Base-by-base conservation (phyloP, 2,113 vertebrate genomes). In the Anarhynchus alexandrinus region DNA sequence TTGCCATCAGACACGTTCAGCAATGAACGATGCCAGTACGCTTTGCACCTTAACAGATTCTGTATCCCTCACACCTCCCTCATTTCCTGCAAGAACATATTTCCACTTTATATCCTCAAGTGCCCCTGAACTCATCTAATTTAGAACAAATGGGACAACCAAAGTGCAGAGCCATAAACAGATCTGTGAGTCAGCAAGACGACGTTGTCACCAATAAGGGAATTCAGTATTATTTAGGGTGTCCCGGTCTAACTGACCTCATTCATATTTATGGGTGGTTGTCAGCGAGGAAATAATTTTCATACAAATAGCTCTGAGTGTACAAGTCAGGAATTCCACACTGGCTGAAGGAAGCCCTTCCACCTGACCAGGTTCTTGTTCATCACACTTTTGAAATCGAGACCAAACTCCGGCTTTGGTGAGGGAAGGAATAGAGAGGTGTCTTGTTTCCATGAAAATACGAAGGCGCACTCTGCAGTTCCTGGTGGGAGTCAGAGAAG, bases 401-500 rank as follows among this genome's bases (percentile, higher is more conserved):
- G 54, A 32, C 51, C 19, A 42, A 58, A 5, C 21, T 70, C n/a
- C 26, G 25, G 18, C 15, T 57, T 42, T 62, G 43, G 51, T 7
- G 38, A 26, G 29, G 2, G 17, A 19, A 58, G 65, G 27, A 59
- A 19, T 3, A 40, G 38, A 55, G 36, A 45, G 11, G 7, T 13
- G 12, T 20, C 47, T 73, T 29, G 7, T 54, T 77, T 69, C 71
- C 38, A 30, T 15, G n/a, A 69, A 61, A 70, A 43, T 22, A 29
- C 4, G 23, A 54, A 34, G 45, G 22, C 54, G 23, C 40, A 29
- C 7, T 34, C 5, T 5, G 1, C 1, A 1, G 54, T 3, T 73
- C 11, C 25, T 49, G 47, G n/a, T 19, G 54, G 19, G 40, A 71
- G 29, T 43, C 16, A 25, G 30, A 49, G 47, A 54, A 26, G 11